Evolutionary conservation across 64 coral and sea anemone species (phyloP), one percentile per base, ranked within the genome.

Genomic region (Hydrozoanthus tunicans): DNA sequence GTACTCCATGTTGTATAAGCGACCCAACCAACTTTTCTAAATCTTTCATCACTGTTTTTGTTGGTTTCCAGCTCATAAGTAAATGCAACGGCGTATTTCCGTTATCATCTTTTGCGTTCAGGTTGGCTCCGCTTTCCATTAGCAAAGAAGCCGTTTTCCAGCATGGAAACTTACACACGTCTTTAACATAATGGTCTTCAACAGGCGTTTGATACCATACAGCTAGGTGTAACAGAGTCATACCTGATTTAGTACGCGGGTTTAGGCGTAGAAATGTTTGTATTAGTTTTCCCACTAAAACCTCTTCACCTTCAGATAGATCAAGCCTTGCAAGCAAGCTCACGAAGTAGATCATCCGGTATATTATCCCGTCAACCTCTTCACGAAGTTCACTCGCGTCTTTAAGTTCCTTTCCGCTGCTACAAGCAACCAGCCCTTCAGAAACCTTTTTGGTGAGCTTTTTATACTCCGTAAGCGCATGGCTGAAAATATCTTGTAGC

Each of bases 151-250:
- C 78, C 3, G 82, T 88, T 77, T 79, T 70, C 8, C 80, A 64
- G 51, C 91, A 96, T 12, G 94, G 94, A 15, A 81, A 96, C 62
- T 73, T 90, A 77, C 94, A 96, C 51, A 93, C 82, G 67, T 96
- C 94, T 75, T 85, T 90, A 0, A 91, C 90, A 66, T 96, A 96
- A 64, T 96, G 94, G 63, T 96, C 94, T 58, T 96, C 94, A 10
- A 92, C 92, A 2, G 94, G 94, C 15, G 88, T 96, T 74, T 79
- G 85, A 53, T 62, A 54, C 77, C 81, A 96, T 6, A 93, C 94
- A 17, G 94, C 91, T 11, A 96, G 81, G 43, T 96, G 94, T 7
- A 96, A 7, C 55, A 93, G 75, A 0, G 94, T 91, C 62, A 86
- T 91, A 2, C 94, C 94, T 67, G 71, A 51, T 54, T 32, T 55